These are phyloP conservation scores for Pseudorasbora parva DNA, from an alignment of 2,113 vertebrate species.

Conservation along the genomic window DNA sequence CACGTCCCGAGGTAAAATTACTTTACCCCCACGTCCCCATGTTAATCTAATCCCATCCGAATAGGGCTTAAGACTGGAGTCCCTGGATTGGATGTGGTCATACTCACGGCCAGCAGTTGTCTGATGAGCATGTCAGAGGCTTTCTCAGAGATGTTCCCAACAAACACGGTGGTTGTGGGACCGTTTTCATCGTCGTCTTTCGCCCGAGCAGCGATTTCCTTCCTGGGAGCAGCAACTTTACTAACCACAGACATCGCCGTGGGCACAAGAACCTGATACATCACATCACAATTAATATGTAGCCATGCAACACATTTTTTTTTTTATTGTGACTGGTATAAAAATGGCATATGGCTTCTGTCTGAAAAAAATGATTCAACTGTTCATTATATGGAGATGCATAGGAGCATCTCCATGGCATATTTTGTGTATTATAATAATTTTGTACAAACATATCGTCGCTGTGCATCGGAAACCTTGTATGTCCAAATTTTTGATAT, in stretches of 20 bases:
- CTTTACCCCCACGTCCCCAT: too few species aligned
- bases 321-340: neutral
- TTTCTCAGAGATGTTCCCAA: slow-evolving; percentile 98
- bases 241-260: slow-evolving; percentile 90
- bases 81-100: neutral
- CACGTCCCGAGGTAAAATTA: too few species aligned
- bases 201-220: slow-evolving; percentile 81
- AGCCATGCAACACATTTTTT: neutral
- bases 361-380: neutral
- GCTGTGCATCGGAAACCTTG: too few species aligned
- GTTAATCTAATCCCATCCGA: too few species aligned
- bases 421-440: neutral
- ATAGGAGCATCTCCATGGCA: neutral
- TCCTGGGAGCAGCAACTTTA: slow-evolving; percentile 87
- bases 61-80: too few species aligned
- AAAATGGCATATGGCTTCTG: neutral
- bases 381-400: too few species aligned
- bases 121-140: slow-evolving; percentile 98
- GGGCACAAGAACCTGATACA: slow-evolving; percentile 85
- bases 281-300: slow-evolving; percentile 25
- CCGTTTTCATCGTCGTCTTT: slow-evolving; percentile 91
- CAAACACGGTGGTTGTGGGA: slow-evolving; percentile 97
- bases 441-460: neutral
- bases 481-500: too few species aligned
- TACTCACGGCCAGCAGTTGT: slow-evolving; percentile 94